Evolutionary conservation across 2,888 invertebrate species (phyloP), one percentile per base, ranked within the genome.

Genomic region (Drosophila fungiperda): DNA sequence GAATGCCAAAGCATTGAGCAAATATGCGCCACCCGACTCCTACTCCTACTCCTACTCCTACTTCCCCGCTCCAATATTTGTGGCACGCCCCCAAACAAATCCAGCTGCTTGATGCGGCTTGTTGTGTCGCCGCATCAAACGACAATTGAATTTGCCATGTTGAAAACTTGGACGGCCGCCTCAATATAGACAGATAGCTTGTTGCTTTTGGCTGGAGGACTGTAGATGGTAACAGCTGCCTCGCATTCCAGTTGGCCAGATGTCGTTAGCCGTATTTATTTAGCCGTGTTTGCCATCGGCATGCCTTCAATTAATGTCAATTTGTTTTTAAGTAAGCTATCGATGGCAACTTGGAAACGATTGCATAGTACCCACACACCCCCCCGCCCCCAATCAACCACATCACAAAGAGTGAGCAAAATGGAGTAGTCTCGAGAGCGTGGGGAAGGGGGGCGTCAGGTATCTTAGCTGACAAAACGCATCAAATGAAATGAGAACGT

Each of bases 271-370:
- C 68, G 81, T 77, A 89, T 90, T 91, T 91, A 90, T 91, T 90
- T 91, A 84, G 90, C 81, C 82, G 86, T 86, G 76, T 86, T 83
- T 82, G 90, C 84, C 89, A 62, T 84, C 88, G 91, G 90, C 87
- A 87, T 91, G 92, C 78, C 91, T 91, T 91, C 92, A 92, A 91
- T 91, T 91, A 91, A 91, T 91, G 91, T 91, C 91, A 92, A 91
- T 91, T 90, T 88, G 90, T 84, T 91, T 90, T 89, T 89, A 89
- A 86, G 83, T 85, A 82, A 87, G 81, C 81, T 84, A 91, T 91
- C 84, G 90, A 87, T 88, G 82, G 75, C 68, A 72, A 54, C 70
- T 73, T 64, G 66, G 40, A 40, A 63, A 36, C 42, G 42, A 65
- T 58, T 68, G 50, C 62, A 63, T 12, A 35, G 49, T 35, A 29